Base-by-base conservation (phyloP, 2,888 invertebrate genomes). In the Cyaniris semiargus region DNA sequence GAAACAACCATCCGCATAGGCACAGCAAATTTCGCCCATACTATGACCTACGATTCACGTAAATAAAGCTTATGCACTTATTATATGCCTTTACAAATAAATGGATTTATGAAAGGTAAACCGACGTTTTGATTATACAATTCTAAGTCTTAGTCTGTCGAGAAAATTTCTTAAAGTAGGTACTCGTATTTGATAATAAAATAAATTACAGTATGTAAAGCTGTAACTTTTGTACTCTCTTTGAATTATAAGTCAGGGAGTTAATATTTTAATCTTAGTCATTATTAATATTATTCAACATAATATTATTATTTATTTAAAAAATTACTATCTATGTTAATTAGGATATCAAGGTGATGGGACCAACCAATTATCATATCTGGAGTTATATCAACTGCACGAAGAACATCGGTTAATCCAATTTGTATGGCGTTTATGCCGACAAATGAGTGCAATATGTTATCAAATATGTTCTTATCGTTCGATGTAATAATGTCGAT, bases 401-500 rank as follows among this genome's bases (percentile, higher is more conserved):
- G 53, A 0, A 80, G 70, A 8, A 80, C 75, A 78, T 80, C 79
- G 0, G 79, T 80, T 1, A 80, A 74, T 7, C 78, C 79, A 13
- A 80, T 80, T 38, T 80, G 79, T 44, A 80, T 56, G 18, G 78
- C 96, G 5, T 96, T 96, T 80, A 97, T 97, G 38, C 96, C 96
- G 44, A 97, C 95, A 89, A 97, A 96, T 4, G 96, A 96, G 88
- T 96, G 95, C 0, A 96, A 88, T 44, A 96, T 95, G 85, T 96
- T 95, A 82, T 96, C 95, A 84, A 96, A 96, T 79, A 95, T 95
- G 79, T 92, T 94, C 38, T 75, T 34, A 13, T 75, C 75, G 4
- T 60, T 34, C 8, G 75, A 75, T 38, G 77, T 77, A 15, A 77
- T 74, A 34, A 77, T 74, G 7, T 74, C 31, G 2, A 76, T 15